Percentiles rank a stretch among this genome's conserved stretches.
Evolutionary conservation across 2,113 vertebrate species (phyloP).

Genomic region (Bothrops jararaca): DNA sequence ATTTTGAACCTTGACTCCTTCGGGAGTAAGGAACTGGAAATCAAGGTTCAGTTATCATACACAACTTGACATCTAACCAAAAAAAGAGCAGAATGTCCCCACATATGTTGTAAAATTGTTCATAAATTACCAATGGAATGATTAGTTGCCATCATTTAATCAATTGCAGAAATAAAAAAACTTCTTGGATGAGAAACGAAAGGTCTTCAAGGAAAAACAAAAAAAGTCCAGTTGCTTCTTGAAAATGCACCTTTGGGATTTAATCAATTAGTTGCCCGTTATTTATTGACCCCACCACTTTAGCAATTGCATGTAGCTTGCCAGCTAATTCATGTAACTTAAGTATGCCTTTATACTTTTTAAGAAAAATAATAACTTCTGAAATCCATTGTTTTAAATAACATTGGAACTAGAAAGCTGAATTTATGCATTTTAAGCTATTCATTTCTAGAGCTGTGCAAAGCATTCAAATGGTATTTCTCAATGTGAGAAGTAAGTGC

Average conservation of each 20-base stretch:
- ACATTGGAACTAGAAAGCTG: neutral
- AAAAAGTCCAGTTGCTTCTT: neutral
- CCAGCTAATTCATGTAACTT: slow-evolving; percentile 8
- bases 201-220: neutral
- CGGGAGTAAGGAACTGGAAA: neutral
- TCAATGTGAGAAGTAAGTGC: neutral
- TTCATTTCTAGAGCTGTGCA: neutral
- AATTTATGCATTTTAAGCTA: neutral
- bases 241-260: neutral
- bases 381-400: slow-evolving; percentile 14
- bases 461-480: neutral
- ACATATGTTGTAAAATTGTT: neutral
- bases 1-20: neutral
- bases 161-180: neutral
- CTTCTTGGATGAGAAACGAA: neutral
- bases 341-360: neutral
- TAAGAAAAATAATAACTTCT: neutral
- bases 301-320: slow-evolving; percentile 1
- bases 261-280: neutral
- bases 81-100: neutral
- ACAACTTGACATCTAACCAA: neutral
- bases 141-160: neutral
- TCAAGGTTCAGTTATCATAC: neutral
- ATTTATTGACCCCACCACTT: neutral
- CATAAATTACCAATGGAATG: neutral